Base-by-base conservation (phyloP, 2,113 vertebrate genomes). In the Globicephala melas region DNA sequence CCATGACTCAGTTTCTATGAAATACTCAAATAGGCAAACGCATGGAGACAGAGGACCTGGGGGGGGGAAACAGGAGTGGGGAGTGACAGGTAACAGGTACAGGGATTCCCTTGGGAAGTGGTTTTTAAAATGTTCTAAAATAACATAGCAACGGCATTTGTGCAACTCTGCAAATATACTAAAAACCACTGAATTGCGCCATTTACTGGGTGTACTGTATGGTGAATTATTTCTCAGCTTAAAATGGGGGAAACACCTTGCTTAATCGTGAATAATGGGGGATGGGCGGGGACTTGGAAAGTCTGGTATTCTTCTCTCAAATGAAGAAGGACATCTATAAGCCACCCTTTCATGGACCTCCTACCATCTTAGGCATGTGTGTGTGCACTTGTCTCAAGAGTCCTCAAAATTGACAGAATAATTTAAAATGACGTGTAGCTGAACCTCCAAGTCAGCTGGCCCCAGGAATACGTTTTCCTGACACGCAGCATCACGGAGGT, bases 21-120 rank as follows among this genome's bases (percentile, higher is more conserved):
- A 87, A 55, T 20, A 8, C 33, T 36, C 15, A 8, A 28, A 38
- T 0, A 26, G n/a, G 79, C 20, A n/a, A 25, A 25, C 3, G 2
- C 13, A 8, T 5, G 50, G 20, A 25, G 33, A 14, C 20, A 23
- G 50, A n/a, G 76, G 20, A 33, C 20, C 70, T 26, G 23, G 68
- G 2, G 47, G 36, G n/a, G 13, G 70, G 23, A 44, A 25, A 26
- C 11, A 44, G 25, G 20, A 8, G 20, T 1, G 33, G 23, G 31
- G 33, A 18, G 8, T 18, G 36, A 0, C 23, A 58, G 55, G 13
- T 3, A 0, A 18, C 0, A 3, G n/a, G 55, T 2, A 2, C n/a
- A 18, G 13, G n/a, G 36, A 4, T 58, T 3, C 55, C 55, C 20
- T 58, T 8, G 55, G 53, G 33, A 12, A 50, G 0, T 36, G 33